Base-by-base conservation (phyloP, 2,888 invertebrate species). In the Prosopocoilus inquinatus region DNA sequence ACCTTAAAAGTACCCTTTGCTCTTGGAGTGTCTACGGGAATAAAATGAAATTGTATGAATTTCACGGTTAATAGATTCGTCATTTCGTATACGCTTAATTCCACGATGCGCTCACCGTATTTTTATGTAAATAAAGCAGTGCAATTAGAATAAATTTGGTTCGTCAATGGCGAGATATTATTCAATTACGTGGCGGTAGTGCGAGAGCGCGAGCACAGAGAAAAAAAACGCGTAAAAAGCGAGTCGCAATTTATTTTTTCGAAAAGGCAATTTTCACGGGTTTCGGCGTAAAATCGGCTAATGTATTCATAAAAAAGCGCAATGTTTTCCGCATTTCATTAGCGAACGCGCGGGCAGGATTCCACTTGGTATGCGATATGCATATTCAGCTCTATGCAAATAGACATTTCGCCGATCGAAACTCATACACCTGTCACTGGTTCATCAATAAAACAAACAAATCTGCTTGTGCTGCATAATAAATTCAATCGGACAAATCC, bases 271-370 rank as follows among this genome's bases (percentile, higher is more conserved):
- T 41, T 41, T 36, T 41, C 41, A 41, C 41, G 16, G 41, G 41
- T 41, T 41, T 41, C 13, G n/a, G 41, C 15, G 16, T 15, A 15
- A 41, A 41, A 41, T 41, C 41, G 16, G 41, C 16, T 41, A 41
- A 41, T 41, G 16, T 41, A 41, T 41, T 41, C 41, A 41, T 41
- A 41, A 41, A 41, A 28, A 41, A 41, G 41, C 41, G 41, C 41
- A 41, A 41, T 41, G 41, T 41, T 41, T 41, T 41, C 41, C 41
- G 41, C 41, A 41, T 41, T 41, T 41, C 41, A 41, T 41, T 41
- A 41, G 41, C 41, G 16, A 41, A n/a, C 12, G 41, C 41, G 41
- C 13, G 13, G 20, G 20, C 5, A 13, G 16, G 15, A 15, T 16
- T 15, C 16, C 41, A 41, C 41, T 41, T 41, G 41, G 41, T 41